Base-by-base conservation (phyloP, 2,113 vertebrate genomes). In the Polypterus senegalus region DNA sequence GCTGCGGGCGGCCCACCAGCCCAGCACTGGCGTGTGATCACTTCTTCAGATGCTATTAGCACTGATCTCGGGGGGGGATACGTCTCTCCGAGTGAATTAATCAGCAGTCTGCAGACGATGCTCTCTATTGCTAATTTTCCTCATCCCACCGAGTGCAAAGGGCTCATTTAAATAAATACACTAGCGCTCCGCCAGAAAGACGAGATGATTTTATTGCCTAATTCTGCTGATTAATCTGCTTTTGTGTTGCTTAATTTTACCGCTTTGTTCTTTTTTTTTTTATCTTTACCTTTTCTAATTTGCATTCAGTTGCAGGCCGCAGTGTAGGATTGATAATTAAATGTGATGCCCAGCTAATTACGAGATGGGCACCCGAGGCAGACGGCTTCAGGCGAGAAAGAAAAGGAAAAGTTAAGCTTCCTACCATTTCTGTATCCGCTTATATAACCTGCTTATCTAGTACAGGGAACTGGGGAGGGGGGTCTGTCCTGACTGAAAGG, bases 31-130 rank as follows among this genome's bases (percentile, higher is more conserved):
- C 27, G 43, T 44, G 46, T 45, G 54, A 54, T 47, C 27, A 54
- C 53, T 61, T 61, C 27, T 61, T 43, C 47, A 61, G 61, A 54
- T 54, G 48, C 61, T 61, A 53, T 61, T 61, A 54, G 53, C 61
- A 54, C 47, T n/a, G 61, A 61, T 53, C 53, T 49, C 52, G 49
- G 27, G 27, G 27, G n/a, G 9, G 61, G 61, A 45, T 7, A 52
- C 4, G 47, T 55, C 61, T 56, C 48, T 63, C 61, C 46, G 27
- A 47, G 46, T 63, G 61, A 56, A 48, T 56, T 63, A 55, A 63
- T 63, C 53, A 57, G 61, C 9, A 56, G 27, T 11, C 48, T 56
- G 43, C 61, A 63, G 48, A 56, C 48, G 53, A 27, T 27, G 8
- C 45, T 44, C 48, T 52, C 52, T 56, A 10, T 11, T 27, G 51